A percentile compares a stretch with the other conserved stretches of the same genome.
phyloP scores from a whole-genome alignment of 2,113 vertebrate species.

The Mixornis gularis region DNA sequence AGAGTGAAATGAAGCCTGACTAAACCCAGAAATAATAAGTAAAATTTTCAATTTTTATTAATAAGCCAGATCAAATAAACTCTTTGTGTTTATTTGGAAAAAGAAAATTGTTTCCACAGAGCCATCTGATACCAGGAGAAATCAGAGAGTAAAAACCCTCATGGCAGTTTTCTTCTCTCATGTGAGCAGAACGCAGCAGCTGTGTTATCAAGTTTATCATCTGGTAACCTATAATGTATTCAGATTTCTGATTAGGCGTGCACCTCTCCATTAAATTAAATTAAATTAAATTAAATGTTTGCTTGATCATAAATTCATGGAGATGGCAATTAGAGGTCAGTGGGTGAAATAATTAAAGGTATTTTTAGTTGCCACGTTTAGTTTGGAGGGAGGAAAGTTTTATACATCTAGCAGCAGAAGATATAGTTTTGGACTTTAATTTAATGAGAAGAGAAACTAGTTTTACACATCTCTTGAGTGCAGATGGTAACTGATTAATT shows the following conservation, averaged over 20 bases:
- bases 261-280: not conserved
- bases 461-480: not conserved
- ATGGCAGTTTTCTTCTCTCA: not conserved
- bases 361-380: not conserved
- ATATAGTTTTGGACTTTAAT: not conserved
- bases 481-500: not conserved
- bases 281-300: constrained; percentile 21
- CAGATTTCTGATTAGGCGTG: not conserved
- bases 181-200: not conserved
- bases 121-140: not conserved
- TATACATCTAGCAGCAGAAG: not conserved
- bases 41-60: not conserved
- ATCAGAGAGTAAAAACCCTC: not conserved
- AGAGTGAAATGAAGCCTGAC: not conserved
- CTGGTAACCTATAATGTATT: not conserved
- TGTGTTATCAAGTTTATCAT: constrained; percentile 4
- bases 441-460: not conserved
- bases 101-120: not conserved
- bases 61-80: not conserved
- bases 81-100: not conserved
- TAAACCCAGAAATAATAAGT: not conserved
- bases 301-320: not conserved
- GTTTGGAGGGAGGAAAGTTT: not conserved
- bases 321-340: not conserved
- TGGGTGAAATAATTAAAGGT: not conserved